These are phyloP conservation scores for Anguilla rostrata DNA, from an alignment of 2,113 vertebrate genomes.

Conservation along the genomic window DNA sequence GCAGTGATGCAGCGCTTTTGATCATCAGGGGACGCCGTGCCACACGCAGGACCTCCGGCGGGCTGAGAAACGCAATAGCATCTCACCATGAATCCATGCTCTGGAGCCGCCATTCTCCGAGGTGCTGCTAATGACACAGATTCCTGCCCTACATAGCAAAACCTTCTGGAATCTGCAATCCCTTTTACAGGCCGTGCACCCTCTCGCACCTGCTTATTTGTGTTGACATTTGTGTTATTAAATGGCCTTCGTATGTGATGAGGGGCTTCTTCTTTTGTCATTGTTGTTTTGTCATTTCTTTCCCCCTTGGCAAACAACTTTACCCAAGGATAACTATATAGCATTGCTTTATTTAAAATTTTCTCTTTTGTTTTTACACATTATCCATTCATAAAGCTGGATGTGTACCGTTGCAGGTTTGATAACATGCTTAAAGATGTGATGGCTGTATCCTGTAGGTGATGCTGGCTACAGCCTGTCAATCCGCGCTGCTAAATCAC, in stretches of 20 bases:
- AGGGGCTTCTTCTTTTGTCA: background rate
- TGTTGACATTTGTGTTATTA: no score
- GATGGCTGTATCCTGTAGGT: no score
- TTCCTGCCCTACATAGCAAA: no score
- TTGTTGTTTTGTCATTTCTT: background rate
- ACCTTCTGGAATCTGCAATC: no score
- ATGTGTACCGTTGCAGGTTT: background rate
- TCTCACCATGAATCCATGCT: background rate
- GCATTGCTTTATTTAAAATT: background rate
- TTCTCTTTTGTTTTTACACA: background rate
- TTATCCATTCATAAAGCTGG: background rate
- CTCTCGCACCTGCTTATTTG: no score
- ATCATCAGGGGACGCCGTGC: slow-evolving; percentile 30
- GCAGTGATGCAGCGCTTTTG: slow-evolving; percentile 28
- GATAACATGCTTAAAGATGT: background rate
- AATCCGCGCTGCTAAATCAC: no score
- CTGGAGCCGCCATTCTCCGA: background rate
- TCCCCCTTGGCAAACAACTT: background rate
- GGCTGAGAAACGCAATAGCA: background rate
- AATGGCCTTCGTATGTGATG: no score
- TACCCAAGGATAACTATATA: background rate
- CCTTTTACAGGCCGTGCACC: background rate
- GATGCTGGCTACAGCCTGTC: no score
- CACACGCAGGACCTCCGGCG: background rate
- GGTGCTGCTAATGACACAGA: no score